These are phyloP conservation scores for Caenorhabditis sulstoni DNA, from an alignment of 2,888 invertebrate species.

Conservation along the genomic window DNA sequence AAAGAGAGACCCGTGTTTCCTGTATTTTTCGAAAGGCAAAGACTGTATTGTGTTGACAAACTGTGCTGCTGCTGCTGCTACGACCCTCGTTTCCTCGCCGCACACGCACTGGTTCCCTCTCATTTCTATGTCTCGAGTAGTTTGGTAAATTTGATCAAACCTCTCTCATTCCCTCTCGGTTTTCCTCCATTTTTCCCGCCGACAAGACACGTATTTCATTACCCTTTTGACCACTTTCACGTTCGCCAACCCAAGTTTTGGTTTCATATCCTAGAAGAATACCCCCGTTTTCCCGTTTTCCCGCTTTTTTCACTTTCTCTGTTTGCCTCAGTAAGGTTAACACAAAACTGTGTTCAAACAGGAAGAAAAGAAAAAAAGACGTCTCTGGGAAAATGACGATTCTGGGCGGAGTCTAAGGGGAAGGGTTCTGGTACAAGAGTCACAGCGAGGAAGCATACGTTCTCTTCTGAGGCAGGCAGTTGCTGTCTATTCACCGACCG, in stretches of 20 bases:
- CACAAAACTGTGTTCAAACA: conserved; percentile 48
- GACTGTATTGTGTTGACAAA: conserved; percentile 57
- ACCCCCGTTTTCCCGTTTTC: conserved; percentile 21
- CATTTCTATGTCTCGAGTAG: conserved; percentile 51
- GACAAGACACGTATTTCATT: conserved; percentile 38
- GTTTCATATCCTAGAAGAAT: conserved; percentile 14
- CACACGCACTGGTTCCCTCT: conserved; percentile 54
- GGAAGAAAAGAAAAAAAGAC: conserved; percentile 30
- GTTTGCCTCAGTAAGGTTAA: conserved; percentile 34
- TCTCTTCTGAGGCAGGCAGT: too few species aligned
- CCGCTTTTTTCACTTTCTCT: conserved; percentile 27
- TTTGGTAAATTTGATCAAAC: conserved; percentile 59
- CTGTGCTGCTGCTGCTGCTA: conserved; percentile 9
- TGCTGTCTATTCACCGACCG: too few species aligned
- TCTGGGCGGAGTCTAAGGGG: conserved; percentile 30
- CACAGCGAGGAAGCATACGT: too few species aligned
- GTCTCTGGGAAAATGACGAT: not conserved
- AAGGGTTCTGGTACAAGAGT: conserved; percentile 15
- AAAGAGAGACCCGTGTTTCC: conserved; percentile 27
- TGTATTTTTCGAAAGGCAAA: conserved; percentile 43
- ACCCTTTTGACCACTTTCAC: conserved; percentile 34
- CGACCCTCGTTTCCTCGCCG: conserved; percentile 33
- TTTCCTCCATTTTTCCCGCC: conserved; percentile 29
- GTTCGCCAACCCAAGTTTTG: conserved; percentile 3
- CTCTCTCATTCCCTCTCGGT: conserved; percentile 6